Evolutionary conservation across 2,797 vertebrate genomes (phyloP), one percentile per base, ranked within the genome.

Genomic region (Geotrypetes seraphini): DNA sequence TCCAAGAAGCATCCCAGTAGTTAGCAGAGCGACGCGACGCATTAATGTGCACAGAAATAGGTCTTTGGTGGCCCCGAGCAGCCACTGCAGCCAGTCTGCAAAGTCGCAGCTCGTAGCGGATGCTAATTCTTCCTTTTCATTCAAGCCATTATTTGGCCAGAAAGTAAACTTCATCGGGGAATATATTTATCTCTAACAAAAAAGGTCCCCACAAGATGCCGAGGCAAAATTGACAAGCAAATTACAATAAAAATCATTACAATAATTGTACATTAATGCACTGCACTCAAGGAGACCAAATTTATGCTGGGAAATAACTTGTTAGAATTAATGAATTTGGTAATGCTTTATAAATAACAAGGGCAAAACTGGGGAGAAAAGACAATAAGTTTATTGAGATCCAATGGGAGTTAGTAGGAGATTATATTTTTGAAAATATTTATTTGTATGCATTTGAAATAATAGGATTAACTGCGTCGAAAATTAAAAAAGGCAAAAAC

Each of bases 201-300:
- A n/a, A 33, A 33, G 29, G 12, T 14, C 4, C 2, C 7, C 7
- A 5, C n/a, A 28, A 9, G 13, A 3, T 25, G 7, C 5, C 41
- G 21, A 17, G 10, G 9, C 8, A 19, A 7, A 2, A 0, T 1
- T 14, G 30, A 20, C 5, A 15, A n/a, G 3, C 4, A 15, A 5
- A 30, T 27, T 32, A 27, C 9, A 27, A 22, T 23, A 21, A 22
- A 37, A 15, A 28, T 12, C 2, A 0, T 29, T 24, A 25, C 36
- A 55, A 52, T 27, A 19, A 38, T 44, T 36, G 16, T 7, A 1
- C 43, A 33, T 35, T 30, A 16, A 18, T 12, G 16, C 6, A 31
- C 7, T 16, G 24, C 5, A 33, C 8, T 26, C 21, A 36, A 52
- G 32, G 11, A 38, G 16, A 28, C 19, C 22, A 40, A 34, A 25